These are phyloP conservation scores for Synergus gifuensis DNA, from an alignment of 2,888 invertebrate genomes.

Conservation along the genomic window DNA sequence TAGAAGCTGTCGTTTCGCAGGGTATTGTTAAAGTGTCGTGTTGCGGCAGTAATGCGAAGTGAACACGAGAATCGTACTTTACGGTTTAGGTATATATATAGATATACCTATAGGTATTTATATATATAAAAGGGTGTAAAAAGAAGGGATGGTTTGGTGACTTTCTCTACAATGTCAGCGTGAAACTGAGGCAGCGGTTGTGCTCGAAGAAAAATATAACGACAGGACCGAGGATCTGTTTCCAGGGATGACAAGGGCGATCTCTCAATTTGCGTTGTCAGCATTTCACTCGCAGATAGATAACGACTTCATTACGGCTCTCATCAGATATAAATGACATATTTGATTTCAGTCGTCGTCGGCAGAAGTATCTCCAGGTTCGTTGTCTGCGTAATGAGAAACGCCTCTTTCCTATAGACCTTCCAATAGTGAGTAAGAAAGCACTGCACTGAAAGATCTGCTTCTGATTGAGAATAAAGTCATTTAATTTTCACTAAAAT, in stretches of 20 bases:
- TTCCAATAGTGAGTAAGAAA: slow-evolving; percentile 13
- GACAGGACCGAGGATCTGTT: slow-evolving; percentile 35
- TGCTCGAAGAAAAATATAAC: slow-evolving; percentile 42
- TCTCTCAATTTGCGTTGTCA: slow-evolving; percentile 70
- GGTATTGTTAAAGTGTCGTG: slow-evolving; percentile 40
- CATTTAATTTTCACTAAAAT: slow-evolving; percentile 22
- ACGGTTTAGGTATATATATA: not conserved
- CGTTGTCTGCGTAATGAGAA: slow-evolving; percentile 57
- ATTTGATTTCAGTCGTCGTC: slow-evolving; percentile 65
- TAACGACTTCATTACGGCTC: slow-evolving; percentile 71
- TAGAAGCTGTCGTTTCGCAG: slow-evolving; percentile 27
- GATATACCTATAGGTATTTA: not conserved
- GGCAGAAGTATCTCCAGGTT: slow-evolving; percentile 44
- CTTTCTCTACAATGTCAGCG: slow-evolving; percentile 22
- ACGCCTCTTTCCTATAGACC: slow-evolving; percentile 50
- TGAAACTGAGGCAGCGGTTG: slow-evolving; percentile 12
- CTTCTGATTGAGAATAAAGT: slow-evolving; percentile 31
- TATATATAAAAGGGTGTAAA: not conserved
- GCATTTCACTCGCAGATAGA: slow-evolving; percentile 65
- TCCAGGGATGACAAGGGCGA: slow-evolving; percentile 52
- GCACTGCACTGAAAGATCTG: slow-evolving; percentile 25
- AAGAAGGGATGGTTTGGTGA: not conserved
- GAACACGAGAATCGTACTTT: slow-evolving; percentile 32
- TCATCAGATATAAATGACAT: slow-evolving; percentile 73
- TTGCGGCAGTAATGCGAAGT: slow-evolving; percentile 29